Evolutionary conservation across 2,888 invertebrate genomes (phyloP).

Genomic region (Drosophila basisetae): DNA sequence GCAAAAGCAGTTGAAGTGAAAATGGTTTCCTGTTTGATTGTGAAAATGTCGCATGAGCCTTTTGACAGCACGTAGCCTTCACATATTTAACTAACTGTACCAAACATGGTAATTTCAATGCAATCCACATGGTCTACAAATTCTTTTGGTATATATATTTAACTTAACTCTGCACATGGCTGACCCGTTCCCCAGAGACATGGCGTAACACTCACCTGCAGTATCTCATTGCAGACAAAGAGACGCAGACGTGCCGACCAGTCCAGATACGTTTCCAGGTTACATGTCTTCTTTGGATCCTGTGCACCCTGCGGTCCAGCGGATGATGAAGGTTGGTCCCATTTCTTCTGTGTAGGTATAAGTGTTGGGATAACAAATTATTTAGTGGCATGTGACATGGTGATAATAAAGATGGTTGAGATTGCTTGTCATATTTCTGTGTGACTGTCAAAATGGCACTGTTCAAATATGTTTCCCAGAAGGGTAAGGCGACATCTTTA

Average conservation of each 20-base stretch:
- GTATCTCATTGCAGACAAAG: conserved; percentile 85
- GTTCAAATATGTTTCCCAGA: neutral
- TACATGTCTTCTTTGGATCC: conserved; percentile 85
- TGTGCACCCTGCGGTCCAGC: conserved; percentile 48
- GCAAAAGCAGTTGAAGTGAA: neutral
- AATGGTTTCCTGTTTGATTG: neutral
- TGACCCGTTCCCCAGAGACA: conserved; percentile 62
- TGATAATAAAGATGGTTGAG: neutral
- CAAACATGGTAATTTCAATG: conserved; percentile 29
- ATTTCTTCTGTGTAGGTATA: conserved; percentile 22
- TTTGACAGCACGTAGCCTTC: conserved; percentile 17
- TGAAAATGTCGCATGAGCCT: neutral
- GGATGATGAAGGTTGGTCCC: conserved; percentile 77
- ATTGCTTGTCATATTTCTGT: neutral
- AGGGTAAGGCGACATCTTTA: neutral
- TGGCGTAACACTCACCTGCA: conserved; percentile 82
- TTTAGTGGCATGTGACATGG: neutral
- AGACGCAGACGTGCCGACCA: conserved; percentile 85
- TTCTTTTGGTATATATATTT: conserved; percentile 20
- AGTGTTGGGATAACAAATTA: conserved; percentile 26
- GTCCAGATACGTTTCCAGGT: conserved; percentile 85
- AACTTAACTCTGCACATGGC: conserved; percentile 18
- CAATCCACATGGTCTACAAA: conserved; percentile 24
- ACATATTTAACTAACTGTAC: conserved; percentile 46
- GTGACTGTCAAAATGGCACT: neutral